Percentiles rank a stretch among this genome's conserved stretches.
Evolutionary conservation across 2,113 vertebrate genomes (phyloP).

Genomic region (Percopsis transmontana): DNA sequence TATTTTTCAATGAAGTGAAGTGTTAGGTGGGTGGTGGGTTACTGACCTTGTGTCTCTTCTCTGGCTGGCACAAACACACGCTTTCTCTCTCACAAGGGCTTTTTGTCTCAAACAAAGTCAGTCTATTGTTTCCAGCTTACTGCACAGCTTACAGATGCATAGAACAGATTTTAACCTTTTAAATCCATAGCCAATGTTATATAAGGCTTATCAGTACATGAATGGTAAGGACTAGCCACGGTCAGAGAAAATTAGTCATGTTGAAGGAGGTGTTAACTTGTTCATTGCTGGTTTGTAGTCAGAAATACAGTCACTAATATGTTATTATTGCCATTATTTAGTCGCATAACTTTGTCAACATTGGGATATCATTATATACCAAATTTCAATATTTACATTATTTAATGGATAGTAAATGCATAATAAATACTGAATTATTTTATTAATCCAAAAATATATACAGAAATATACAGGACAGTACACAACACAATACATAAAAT

Average conservation of each 20-base stretch:
- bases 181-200: constrained; percentile 27
- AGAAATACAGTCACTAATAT: too few species aligned
- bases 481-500: too few species aligned
- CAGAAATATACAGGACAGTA: too few species aligned
- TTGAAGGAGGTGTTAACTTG: too few species aligned
- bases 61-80: constrained; percentile 71
- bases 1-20: constrained; percentile 30
- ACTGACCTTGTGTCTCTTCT: constrained; percentile 66
- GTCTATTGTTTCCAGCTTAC: constrained; percentile 54
- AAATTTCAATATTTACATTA: too few species aligned
- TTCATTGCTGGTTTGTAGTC: too few species aligned
- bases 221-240: background rate
- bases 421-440: too few species aligned
- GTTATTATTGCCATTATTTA: too few species aligned
- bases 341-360: too few species aligned
- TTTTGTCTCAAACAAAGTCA: constrained; percentile 69
- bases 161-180: constrained; percentile 45
- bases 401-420: too few species aligned
- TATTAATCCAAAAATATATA: too few species aligned
- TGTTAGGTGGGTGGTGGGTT: constrained; percentile 19
- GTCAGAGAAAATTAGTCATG: background rate
- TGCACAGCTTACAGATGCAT: constrained; percentile 41
- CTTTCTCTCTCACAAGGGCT: constrained; percentile 60
- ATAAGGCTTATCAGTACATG: background rate
- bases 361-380: too few species aligned